Evolutionary conservation across 1,140 invertebrate species (phyloP), one percentile per base, ranked within the genome.

Genomic region (Melitaea cinxia): DNA sequence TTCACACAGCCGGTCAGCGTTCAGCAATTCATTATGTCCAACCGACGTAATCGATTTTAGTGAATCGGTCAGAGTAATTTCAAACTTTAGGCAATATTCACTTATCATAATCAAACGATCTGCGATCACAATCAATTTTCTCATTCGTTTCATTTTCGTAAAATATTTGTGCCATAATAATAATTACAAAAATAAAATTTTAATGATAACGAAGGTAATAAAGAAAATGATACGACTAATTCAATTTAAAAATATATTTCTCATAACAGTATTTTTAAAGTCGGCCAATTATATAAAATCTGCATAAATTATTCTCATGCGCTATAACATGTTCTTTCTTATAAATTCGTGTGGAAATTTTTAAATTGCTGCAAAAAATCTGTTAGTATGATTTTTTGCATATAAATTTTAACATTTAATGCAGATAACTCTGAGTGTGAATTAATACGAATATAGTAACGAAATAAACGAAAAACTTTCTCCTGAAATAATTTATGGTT

Each of bases 11-110:
- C 35, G 24, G 12, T 26, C 55, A 39, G 39, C 19, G 42, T 28
- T 50, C 45, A 54, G 33, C 49, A 66, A 57, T 70, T 58, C 58
- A 62, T 59, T n/a, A 37, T 68, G 59, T 52, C 58, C 54, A 55
- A 42, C 23, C 23, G 24, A 63, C 53, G 50, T 56, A 58, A 63
- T 68, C 60, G 49, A 68, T 63, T 57, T 57, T 42, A 50, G 57
- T 53, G 50, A 54, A 19, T 58, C 19, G 37, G 65, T 14, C 39
- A 42, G 35, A 47, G 56, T 56, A 28, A 55, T 24, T 37, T 26
- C 55, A 30, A 49, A 59, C 49, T 59, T 30, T 24, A 54, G 17
- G 23, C 15, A 7, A 42, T 17, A 15, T 19, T 19, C 2, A n/a
- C 12, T 10, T 35, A 14, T 37, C n/a, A 26, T 6, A 6, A 26